Evolutionary conservation across 64 coral and sea anemone genomes (phyloP).

Genomic region (Astreopora myriophthalma): DNA sequence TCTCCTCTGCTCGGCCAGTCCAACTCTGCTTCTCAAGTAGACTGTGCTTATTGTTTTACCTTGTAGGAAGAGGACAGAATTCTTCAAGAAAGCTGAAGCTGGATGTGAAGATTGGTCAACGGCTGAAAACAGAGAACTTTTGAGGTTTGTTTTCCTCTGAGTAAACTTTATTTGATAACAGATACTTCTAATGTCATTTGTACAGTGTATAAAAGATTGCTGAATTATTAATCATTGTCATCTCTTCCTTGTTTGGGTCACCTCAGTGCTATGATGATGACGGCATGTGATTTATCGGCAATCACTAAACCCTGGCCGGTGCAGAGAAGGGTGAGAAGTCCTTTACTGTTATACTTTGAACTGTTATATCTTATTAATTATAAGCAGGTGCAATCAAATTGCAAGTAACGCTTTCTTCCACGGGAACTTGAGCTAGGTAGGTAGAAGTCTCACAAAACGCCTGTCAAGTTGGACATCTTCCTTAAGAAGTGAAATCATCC

Average conservation of each 20-base stretch:
- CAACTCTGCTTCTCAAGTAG: no score
- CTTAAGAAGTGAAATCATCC: no score
- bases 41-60: no score
- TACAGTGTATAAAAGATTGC: neutral
- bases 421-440: no score
- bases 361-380: neutral
- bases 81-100: slow-evolving; percentile 88
- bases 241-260: neutral
- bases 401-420: no score
- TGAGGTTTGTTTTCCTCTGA: slow-evolving; percentile 62
- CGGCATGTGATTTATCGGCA: slow-evolving; percentile 92
- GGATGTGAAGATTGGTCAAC: slow-evolving; percentile 58
- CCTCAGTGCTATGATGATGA: slow-evolving; percentile 94
- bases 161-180: neutral
- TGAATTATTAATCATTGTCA: neutral
- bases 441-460: no score
- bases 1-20: no score
- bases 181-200: no score
- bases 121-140: slow-evolving; percentile 67
- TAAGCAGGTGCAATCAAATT: neutral
- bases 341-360: neutral
- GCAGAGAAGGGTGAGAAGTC: slow-evolving; percentile 72
- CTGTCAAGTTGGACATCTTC: no score
- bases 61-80: slow-evolving; percentile 82
- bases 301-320: slow-evolving; percentile 96